These are phyloP conservation scores for Dryoscopus gambensis DNA, from an alignment of 2,113 vertebrate genomes.

Conservation along the genomic window DNA sequence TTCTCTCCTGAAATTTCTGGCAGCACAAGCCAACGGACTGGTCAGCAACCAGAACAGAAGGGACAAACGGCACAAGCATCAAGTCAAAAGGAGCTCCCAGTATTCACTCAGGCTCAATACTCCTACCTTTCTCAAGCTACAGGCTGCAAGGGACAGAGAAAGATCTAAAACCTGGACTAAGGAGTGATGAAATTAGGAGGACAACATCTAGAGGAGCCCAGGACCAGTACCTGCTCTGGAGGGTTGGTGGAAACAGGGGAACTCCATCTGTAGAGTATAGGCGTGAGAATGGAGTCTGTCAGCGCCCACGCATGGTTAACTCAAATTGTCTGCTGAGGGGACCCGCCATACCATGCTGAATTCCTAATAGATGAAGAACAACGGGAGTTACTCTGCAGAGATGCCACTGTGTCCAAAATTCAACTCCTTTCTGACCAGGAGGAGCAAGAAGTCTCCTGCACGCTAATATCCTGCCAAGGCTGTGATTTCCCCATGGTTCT, in stretches of 20 bases:
- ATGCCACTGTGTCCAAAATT: conserved; percentile 10
- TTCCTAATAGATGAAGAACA: conserved; percentile 52
- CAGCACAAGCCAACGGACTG: neutral
- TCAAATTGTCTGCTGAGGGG: conserved; percentile 33
- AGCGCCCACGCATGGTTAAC: conserved; percentile 19
- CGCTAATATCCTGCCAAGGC: neutral
- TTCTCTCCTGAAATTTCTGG: neutral
- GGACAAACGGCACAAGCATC: neutral
- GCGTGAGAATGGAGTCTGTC: conserved; percentile 26
- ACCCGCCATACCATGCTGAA: neutral
- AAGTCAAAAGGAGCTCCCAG: neutral
- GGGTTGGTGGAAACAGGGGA: conserved; percentile 14
- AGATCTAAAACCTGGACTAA: neutral
- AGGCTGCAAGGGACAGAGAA: neutral
- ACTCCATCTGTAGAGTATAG: conserved; percentile 30
- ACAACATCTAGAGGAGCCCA: conserved; percentile 4
- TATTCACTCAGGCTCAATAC: neutral
- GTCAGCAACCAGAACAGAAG: neutral
- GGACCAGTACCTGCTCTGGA: conserved; percentile 43
- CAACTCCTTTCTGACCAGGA: neutral
- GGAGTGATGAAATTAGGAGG: neutral
- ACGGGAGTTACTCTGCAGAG: conserved; percentile 22
- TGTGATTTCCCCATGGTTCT: neutral
- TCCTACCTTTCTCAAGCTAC: neutral
- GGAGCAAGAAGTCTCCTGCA: neutral